phyloP scores from a whole-genome alignment of 35 echinoderm and acorn worm genomes.

The Nesometra sesokonis region DNA sequence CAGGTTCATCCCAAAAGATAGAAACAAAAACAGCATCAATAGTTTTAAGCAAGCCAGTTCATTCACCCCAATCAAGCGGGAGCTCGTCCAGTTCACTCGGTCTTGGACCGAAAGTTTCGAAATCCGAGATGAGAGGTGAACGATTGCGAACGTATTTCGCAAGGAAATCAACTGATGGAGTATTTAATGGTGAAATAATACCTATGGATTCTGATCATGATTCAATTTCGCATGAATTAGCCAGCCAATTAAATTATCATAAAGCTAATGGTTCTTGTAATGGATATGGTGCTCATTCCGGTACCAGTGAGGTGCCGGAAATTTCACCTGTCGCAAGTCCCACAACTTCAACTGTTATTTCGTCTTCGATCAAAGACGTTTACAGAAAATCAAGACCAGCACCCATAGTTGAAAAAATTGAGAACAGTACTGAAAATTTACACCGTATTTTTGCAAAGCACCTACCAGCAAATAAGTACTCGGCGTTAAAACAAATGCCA shows the following conservation, averaged over 20 bases:
- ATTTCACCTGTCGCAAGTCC: not conserved
- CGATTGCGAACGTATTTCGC: not conserved
- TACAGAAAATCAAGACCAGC: not conserved
- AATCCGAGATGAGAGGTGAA: not conserved
- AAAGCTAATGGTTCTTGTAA: not conserved
- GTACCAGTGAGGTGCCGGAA: not conserved
- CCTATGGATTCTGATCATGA: not conserved
- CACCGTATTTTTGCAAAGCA: not conserved
- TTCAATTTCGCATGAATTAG: not conserved
- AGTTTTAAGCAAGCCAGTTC: not conserved
- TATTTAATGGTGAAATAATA: not conserved
- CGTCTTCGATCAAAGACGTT: not conserved
- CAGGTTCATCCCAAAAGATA: not conserved
- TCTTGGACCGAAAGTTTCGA: not conserved
- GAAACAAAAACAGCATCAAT: not conserved
- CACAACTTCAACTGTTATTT: not conserved
- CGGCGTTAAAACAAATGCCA: not conserved
- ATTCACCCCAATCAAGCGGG: not conserved
- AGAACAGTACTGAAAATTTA: slow-evolving; percentile 10
- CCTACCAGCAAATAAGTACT: not conserved
- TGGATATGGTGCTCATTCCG: not conserved
- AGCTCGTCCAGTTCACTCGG: not conserved
- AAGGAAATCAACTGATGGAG: not conserved
- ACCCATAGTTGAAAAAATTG: slow-evolving; percentile 12
- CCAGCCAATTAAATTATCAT: not conserved